Base-by-base conservation (phyloP, 2,113 vertebrate species). In the Bos indicus region DNA sequence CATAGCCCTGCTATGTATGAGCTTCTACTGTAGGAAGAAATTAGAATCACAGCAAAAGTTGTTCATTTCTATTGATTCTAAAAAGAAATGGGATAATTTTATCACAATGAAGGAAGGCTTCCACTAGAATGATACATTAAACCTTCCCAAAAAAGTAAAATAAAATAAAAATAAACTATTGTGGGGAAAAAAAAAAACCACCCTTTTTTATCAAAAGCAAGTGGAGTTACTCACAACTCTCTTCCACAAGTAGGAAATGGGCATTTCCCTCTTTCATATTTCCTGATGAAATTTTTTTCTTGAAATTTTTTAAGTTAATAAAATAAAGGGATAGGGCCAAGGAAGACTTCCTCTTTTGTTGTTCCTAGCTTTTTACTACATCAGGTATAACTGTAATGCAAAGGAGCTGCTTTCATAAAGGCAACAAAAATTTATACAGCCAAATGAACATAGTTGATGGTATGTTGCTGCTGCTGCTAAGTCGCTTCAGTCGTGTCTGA, bases 261-360 rank as follows among this genome's bases (percentile, higher is more conserved):
- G 2, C 17, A 88, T 80, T 67, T 94, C 62, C 23, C 16, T 74
- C 87, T 59, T 48, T n/a, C 16, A 10, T 51, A 26, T 88, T 95
- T 97, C 40, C 57, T 92, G 33, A 15, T 52, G 64, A n/a, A 94
- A 82, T 82, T 77, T 96, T 95, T 51, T 25, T 12, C 12, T 48
- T 40, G 40, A 40, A 92, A 82, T 82, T 77, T 96, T 95, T 51
- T 28, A 95, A 94, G 54, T 62, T 95, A 95, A 90, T 93, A 92
- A 88, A 92, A 59, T 40, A 96, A 96, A 95, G 52, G 30, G 48
- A 80, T 62, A 74, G 40, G 28, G 71, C 95, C 88, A 95, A 96
- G 51, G 36, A 97, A 94, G 62, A 90, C 10, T 33, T 87, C 74
- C 36, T 88, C 71, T 90, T 87, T 51, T n/a, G 17, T 19, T 62